Conservation (phyloP, 1,140 invertebrate species). For the Drosophila sp. region DNA sequence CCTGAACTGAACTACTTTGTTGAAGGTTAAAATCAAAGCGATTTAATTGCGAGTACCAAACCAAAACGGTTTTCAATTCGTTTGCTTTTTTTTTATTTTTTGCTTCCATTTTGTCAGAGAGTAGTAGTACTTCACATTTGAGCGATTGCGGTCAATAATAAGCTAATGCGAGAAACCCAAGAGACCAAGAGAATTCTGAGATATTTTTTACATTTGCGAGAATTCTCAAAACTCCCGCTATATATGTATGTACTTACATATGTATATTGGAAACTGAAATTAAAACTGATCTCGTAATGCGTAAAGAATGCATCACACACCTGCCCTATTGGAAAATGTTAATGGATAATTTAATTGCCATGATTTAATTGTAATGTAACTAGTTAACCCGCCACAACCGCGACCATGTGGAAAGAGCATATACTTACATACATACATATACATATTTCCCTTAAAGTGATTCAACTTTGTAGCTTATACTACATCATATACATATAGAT, state of each 20-base stretch:
- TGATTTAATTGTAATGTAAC: constrained; percentile 56
- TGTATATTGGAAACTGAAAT: constrained; percentile 1
- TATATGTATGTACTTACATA: neutral
- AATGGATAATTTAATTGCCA: constrained; percentile 50
- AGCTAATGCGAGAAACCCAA: constrained; percentile 26
- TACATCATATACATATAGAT: constrained; percentile 4
- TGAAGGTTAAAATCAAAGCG: constrained; percentile 56
- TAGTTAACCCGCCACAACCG: constrained; percentile 30
- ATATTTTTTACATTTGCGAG: constrained; percentile 40
- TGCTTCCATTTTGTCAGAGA: constrained; percentile 47
- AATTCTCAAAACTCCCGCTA: constrained; percentile 20
- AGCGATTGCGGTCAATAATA: constrained; percentile 81
- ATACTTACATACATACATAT: neutral
- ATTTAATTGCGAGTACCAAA: constrained; percentile 53
- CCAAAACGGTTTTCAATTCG: constrained; percentile 49
- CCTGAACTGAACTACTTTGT: constrained; percentile 58
- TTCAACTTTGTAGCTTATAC: constrained; percentile 34
- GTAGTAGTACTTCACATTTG: constrained; percentile 75
- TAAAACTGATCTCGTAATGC: constrained; percentile 55
- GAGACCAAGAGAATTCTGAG: constrained; percentile 11
- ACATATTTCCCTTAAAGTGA: constrained; percentile 18
- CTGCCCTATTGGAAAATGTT: constrained; percentile 72
- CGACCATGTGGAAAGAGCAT: constrained; percentile 11
- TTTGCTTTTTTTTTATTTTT: constrained; percentile 38
- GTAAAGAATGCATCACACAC: constrained; percentile 56